Evolutionary conservation across 2,888 invertebrate genomes (phyloP), one percentile per base, ranked within the genome.

Genomic region (Horisme vitalbata): DNA sequence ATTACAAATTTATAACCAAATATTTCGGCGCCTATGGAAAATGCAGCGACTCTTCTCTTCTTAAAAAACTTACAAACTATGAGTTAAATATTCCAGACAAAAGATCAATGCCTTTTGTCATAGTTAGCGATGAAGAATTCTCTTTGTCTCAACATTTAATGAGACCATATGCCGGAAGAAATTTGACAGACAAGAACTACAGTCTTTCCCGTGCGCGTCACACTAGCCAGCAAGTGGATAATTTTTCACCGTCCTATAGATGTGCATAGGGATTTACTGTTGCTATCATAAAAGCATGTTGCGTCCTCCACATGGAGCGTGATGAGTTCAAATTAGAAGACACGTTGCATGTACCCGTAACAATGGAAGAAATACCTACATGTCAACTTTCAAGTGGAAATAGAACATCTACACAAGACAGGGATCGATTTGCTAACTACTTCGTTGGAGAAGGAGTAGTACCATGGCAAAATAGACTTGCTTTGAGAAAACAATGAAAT

Each of bases 171-270:
- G 32, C 18, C 26, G 52, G 44, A 26, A 50, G 23, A 28, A 31
- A 12, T 24, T 36, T 44, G 24, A 31, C 43, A 24, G 21, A 11
- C 11, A 15, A 43, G 31, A 52, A 64, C 31, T 59, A 65, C 44
- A 20, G 64, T 37, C 38, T 64, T 18, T 45, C 55, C 26, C 48
- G 57, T 11, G 63, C 49, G 30, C 34, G 62, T 14, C 47, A 62
- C 60, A 28, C 31, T 63, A 41, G 55, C 54, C 31, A 57, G 56
- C 33, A 56, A 55, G 45, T 61, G 55, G 58, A 33, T 55, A 55
- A 52, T 57, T 37, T 53, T 57, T 49, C 53, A 54, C 39, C 44
- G 52, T 4, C 52, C 57, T 45, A 39, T 60, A 41, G 43, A 55
- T 49, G 55, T 55, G 38, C 43, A 39, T 41, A 20, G 37, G 18